A percentile compares a stretch with the other conserved stretches of the same genome.
Evolutionary conservation across 1,140 invertebrate species (phyloP).

Genomic region (Manduca sexta): DNA sequence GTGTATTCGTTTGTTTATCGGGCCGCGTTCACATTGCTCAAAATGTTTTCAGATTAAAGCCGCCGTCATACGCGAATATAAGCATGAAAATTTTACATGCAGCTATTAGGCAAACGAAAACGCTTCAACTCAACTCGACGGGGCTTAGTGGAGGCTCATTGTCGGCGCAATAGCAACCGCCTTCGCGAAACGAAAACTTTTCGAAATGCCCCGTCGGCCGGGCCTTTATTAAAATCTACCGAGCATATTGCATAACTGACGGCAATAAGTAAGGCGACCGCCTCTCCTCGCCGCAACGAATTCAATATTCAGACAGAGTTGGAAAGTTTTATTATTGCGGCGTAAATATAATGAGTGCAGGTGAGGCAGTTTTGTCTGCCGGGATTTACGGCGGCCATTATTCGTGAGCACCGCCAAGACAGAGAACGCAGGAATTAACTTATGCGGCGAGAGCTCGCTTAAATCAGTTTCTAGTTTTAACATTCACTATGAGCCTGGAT

Average conservation of each 20-base stretch:
- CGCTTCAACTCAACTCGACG: slow-evolving; percentile 33
- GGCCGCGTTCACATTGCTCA: background rate
- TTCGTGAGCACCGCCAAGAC: slow-evolving; percentile 39
- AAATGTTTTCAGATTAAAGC: slow-evolving; percentile 1
- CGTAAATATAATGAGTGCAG: slow-evolving; percentile 70
- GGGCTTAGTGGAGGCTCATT: slow-evolving; percentile 48
- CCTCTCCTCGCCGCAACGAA: slow-evolving; percentile 48
- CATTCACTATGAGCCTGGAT: slow-evolving; percentile 6
- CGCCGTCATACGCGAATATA: slow-evolving; percentile 11
- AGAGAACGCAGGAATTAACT: slow-evolving; percentile 52
- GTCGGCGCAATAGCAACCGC: slow-evolving; percentile 51
- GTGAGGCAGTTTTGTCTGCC: slow-evolving; percentile 59
- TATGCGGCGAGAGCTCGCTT: slow-evolving; percentile 36
- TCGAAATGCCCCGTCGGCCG: slow-evolving; percentile 49
- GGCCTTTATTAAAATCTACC: slow-evolving; percentile 69
- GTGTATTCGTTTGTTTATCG: too few relatives aligned
- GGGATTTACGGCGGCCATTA: slow-evolving; percentile 57
- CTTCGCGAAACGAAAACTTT: slow-evolving; percentile 67
- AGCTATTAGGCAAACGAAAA: slow-evolving; percentile 43
- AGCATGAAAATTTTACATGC: slow-evolving; percentile 25
- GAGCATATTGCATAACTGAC: slow-evolving; percentile 66
- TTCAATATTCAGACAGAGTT: slow-evolving; percentile 68
- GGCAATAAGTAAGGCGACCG: slow-evolving; percentile 66
- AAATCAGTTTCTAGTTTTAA: slow-evolving; percentile 56
- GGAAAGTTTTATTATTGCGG: slow-evolving; percentile 71